Base-by-base conservation (phyloP, 2,888 invertebrate genomes). In the Parnassius smintheus region DNA sequence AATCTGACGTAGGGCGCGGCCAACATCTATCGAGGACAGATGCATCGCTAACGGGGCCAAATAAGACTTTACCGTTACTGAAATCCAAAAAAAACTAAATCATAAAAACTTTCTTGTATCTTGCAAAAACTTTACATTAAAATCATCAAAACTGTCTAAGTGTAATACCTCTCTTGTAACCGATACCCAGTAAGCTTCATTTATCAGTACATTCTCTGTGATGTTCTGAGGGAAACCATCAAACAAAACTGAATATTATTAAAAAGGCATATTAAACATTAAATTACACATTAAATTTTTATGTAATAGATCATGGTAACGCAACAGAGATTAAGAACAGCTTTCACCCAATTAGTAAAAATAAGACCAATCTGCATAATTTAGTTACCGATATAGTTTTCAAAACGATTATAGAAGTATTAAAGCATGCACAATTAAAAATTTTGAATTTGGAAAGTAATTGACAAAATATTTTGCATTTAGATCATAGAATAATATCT, bases 171-270 rank as follows among this genome's bases (percentile, higher is more conserved):
- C 97, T 95, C 95, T 95, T 91, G 96, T 96, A 93, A 96, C 95
- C 92, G 95, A 95, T 93, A 96, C 96, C 97, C 97, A 97, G 93
- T 96, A 95, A 87, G 96, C 96, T 94, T 97, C 97, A 94, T 97
- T 97, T 94, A 97, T 94, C 94, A 97, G 96, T 93, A 97, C 95
- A 94, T 96, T 95, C 95, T 97, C 96, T 93, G 97, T 97, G 95
- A 97, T 96, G 94, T 97, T 97, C 97, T 97, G 96, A 93, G 94
- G 94, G 93, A 95, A 93, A 94, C 86, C 88, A 88, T 86, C 85
- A 91, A 91, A 91, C 83, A 91, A 91, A 90, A 90, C 77, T 82
- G 83, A 89, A 79, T 77, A 78, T 89, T 88, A 91, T 89, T 90
- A 89, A 83, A 59, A 82, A 86, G 74, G 82, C 78, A 86, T 79